Base-by-base conservation (phyloP, 2,888 invertebrate species). In the Auanema freiburgensis region DNA sequence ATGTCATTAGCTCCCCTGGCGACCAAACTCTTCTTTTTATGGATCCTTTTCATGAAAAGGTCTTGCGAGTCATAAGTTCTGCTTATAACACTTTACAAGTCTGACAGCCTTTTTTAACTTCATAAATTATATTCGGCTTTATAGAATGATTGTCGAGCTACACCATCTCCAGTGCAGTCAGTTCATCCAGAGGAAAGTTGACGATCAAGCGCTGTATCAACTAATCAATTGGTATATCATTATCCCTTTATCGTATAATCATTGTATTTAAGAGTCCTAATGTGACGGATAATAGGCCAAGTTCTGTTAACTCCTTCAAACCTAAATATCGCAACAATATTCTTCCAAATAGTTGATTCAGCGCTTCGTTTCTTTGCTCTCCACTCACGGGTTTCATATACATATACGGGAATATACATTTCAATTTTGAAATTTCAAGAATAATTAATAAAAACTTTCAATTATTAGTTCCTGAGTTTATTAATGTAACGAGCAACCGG, bases 21-120 rank as follows among this genome's bases (percentile, higher is more conserved):
- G 60, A 60, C 16, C 50, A 60, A 25, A n/a, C 50, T 18, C 57
- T 57, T 8, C 56, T 62, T n/a, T 62, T 62, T n/a, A 56, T 62
- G 57, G 62, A 62, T 18, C 62, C 62, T 4, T 57, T 62, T 42
- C 42, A 51, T 12, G 62, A 62, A 10, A 21, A 21, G 2, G 50
- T 62, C 10, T 25, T 53, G 24, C 56, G 57, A 49, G 24, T 40
- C 4, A 44, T 62, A 40, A 33, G 50, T 33, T 42, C 50, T 24
- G 61, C 55, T 44, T 61, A 33, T 33, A 33, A 33, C 33, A 33
- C 33, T 33, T 8, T 33, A 3, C 33, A 33, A 33, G 33, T 33
- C 33, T 33, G 4, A n/a, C n/a, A n/a, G n/a, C 8, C 33, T 33
- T 33, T 33, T 33, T 33, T 33, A 8, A 33, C 3, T 33, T 33